phyloP scores from a whole-genome alignment of 2,888 invertebrate species.

The Lasioglossum oenotherae region DNA sequence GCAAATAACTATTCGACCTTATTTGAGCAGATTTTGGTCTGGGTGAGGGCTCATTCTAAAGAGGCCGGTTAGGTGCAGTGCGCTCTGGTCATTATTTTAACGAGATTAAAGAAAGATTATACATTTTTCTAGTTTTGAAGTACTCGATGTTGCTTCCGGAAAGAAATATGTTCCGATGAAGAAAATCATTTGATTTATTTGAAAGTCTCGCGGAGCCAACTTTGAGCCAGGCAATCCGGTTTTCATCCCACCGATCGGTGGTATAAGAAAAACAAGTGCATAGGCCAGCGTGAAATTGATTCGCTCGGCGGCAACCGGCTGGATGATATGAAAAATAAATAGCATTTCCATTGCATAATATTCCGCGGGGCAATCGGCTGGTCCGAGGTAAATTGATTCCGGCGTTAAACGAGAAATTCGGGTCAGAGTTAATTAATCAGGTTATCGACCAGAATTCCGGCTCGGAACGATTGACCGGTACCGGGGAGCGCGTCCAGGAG shows the following conservation, averaged over 20 bases:
- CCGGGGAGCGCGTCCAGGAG: not conserved
- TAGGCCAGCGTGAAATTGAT: conserved; percentile 20
- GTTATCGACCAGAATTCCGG: conserved; percentile 23
- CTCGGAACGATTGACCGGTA: not conserved
- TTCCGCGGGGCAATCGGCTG: not conserved
- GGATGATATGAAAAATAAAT: conserved; percentile 21
- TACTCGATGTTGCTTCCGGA: not conserved
- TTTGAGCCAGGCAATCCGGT: not conserved
- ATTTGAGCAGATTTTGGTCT: no score
- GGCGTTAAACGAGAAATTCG: conserved; percentile 19
- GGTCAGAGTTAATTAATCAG: conserved; percentile 36
- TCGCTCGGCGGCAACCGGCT: not conserved
- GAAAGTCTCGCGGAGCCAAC: not conserved
- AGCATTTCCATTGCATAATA: conserved; percentile 16
- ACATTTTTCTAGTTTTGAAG: not conserved
- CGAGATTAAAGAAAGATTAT: not conserved
- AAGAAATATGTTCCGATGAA: not conserved
- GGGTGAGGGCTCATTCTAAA: no score
- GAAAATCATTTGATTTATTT: not conserved
- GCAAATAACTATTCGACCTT: no score
- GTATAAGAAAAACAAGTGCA: not conserved
- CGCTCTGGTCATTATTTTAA: no score
- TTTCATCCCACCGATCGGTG: not conserved
- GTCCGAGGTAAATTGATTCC: conserved; percentile 21
- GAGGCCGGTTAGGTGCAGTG: no score